A percentile compares a stretch with the other conserved stretches of the same genome.
These are phyloP conservation scores for Drosophila oshimai DNA, from an alignment of 1,140 invertebrate species.

Conservation along the genomic window DNA sequence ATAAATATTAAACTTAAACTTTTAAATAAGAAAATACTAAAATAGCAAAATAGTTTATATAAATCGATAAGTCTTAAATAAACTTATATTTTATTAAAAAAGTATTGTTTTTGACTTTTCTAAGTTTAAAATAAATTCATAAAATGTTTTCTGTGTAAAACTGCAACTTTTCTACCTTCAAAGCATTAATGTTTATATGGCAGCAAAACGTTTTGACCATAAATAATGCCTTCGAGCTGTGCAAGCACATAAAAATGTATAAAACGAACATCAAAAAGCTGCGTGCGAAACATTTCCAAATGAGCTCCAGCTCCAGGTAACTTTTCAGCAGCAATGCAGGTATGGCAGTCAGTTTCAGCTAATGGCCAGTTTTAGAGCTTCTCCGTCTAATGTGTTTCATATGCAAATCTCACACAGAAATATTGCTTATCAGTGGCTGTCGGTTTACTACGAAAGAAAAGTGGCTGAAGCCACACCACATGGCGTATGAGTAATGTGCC, in stretches of 20 bases:
- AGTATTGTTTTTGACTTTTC: no score
- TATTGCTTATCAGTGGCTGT: slow-evolving; percentile 35
- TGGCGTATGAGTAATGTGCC: slow-evolving; percentile 51
- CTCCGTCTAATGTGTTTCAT: slow-evolving; percentile 57
- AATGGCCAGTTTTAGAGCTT: slow-evolving; percentile 24
- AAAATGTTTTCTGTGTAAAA: not conserved
- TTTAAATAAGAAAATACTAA: no score
- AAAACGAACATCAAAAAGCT: slow-evolving; percentile 39
- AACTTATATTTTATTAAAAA: no score
- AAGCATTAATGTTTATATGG: slow-evolving; percentile 12
- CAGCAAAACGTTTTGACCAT: slow-evolving; percentile 52
- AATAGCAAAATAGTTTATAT: no score
- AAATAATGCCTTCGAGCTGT: slow-evolving; percentile 66
- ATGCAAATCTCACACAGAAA: slow-evolving; percentile 49
- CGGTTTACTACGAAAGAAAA: not conserved
- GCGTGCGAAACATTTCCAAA: slow-evolving; percentile 64
- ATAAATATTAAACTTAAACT: no score
- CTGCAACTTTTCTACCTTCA: slow-evolving; percentile 7
- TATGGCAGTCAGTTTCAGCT: slow-evolving; percentile 9
- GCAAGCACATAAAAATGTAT: slow-evolving; percentile 40
- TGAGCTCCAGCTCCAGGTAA: slow-evolving; percentile 53
- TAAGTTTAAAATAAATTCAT: not conserved
- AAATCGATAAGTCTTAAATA: no score
- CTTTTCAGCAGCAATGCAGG: slow-evolving; percentile 34
- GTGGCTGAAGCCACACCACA: slow-evolving; percentile 1